Base-by-base conservation (phyloP, 2,797 vertebrate genomes). In the Gallinago nigripennis region DNA sequence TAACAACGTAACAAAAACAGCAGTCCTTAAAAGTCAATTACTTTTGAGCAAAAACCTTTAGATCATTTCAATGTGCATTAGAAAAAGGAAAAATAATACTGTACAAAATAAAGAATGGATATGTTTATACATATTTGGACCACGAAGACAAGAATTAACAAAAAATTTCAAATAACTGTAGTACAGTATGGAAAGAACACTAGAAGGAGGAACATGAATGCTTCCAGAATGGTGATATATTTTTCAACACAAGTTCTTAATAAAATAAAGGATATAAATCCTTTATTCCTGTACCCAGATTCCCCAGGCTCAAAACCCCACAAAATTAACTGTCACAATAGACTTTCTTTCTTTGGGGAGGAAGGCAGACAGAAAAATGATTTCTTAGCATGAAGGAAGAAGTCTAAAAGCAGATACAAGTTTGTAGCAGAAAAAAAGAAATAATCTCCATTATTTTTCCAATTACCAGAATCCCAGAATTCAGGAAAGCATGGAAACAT, bases 1-100 rank as follows among this genome's bases (percentile, higher is more conserved):
- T 39, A 37, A 7, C 9, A 1, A 0, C 0, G 0, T 30, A 77
- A 33, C 35, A 78, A 77, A 90, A 82, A 0, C 5, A 33, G 5
- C 0, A 0, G 9, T 33, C 77, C 54, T 61, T 57, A 68, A 86
- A 76, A 83, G 64, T 50, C 8, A 41, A 20, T 18, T 5, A 2
- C 3, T 85, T 82, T 82, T 25, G 14, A 68, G 5, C 5, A 89
- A 93, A 86, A 63, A 33, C 12, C 18, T 43, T 41, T 13, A 78
- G 31, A 66, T 19, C 23, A 71, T 45, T 33, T 63, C 23, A 65
- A 12, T 7, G 10, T 7, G 4, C 11, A n/a, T 88, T 56, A 72
- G 16, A 69, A 86, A 24, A 80, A 45, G 2, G 64, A 2, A 72
- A 86, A 80, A 53, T 17, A 69, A 64, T 31, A 71, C 16, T 17